A percentile compares a stretch with the other conserved stretches of the same genome.
Evolutionary conservation across 2,797 vertebrate genomes (phyloP).

Genomic region (Sternarchorhynchus goeldii): DNA sequence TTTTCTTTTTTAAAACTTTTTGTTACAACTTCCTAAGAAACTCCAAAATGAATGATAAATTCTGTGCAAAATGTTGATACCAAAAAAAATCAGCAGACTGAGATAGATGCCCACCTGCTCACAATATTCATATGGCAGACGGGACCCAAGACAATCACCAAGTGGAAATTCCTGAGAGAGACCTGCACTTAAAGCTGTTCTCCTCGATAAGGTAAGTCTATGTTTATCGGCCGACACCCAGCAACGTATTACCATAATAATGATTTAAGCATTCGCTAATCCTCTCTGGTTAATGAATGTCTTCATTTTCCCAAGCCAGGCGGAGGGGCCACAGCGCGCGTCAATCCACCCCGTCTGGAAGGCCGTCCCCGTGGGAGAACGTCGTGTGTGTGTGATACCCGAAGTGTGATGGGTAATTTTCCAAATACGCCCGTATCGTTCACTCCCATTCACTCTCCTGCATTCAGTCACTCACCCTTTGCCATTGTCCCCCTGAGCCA

Average conservation of each 20-base stretch:
- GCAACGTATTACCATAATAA: slow-evolving; percentile 86
- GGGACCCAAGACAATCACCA: slow-evolving; percentile 47
- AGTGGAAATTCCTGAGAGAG: slow-evolving; percentile 50
- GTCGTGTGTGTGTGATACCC: slow-evolving; percentile 77
- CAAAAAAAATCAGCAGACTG: not conserved
- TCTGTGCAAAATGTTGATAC: slow-evolving; percentile 10
- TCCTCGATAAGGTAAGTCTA: slow-evolving; percentile 65
- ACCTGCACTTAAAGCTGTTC: slow-evolving; percentile 60
- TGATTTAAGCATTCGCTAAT: slow-evolving; percentile 97
- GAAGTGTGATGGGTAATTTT: slow-evolving; percentile 63
- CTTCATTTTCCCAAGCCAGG: slow-evolving; percentile 94
- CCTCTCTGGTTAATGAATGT: slow-evolving; percentile 96
- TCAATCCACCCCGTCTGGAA: slow-evolving; percentile 79
- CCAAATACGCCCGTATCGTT: slow-evolving; percentile 60
- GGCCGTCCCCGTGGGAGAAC: slow-evolving; percentile 77
- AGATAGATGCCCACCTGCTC: not conserved
- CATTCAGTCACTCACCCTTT: slow-evolving; percentile 52
- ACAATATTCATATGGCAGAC: slow-evolving; percentile 21
- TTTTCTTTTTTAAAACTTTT: not conserved
- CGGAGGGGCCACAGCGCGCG: slow-evolving; percentile 64
- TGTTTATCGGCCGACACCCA: slow-evolving; percentile 58
- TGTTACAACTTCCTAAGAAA: not conserved
- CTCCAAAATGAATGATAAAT: not conserved
- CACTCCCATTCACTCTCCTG: slow-evolving; percentile 50
- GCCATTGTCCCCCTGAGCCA: slow-evolving; percentile 50